A percentile compares a stretch with the other conserved stretches of the same genome.
phyloP scores from a whole-genome alignment of 2,888 invertebrate genomes.

The Belgica antarctica region DNA sequence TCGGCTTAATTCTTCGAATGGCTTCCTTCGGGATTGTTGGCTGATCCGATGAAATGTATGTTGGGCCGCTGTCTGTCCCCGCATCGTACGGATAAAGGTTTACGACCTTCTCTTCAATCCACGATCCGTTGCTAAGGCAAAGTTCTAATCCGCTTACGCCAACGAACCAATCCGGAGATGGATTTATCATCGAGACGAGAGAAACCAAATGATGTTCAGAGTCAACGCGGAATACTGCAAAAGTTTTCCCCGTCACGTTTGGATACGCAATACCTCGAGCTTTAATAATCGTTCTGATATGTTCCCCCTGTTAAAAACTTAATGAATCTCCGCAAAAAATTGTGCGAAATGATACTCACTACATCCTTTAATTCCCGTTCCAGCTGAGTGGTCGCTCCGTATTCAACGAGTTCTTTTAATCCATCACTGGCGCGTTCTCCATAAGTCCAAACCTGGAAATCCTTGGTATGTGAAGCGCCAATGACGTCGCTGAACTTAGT shows the following conservation, averaged over 20 bases:
- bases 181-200: slow-evolving; percentile 91
- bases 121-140: slow-evolving; percentile 86
- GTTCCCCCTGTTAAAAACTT: slow-evolving; percentile 62
- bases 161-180: slow-evolving; percentile 97
- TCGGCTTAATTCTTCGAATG: slow-evolving; percentile 80
- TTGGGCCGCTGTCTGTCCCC: slow-evolving; percentile 89
- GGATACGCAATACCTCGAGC: slow-evolving; percentile 89
- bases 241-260: slow-evolving; percentile 81
- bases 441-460: slow-evolving; percentile 80
- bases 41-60: slow-evolving; percentile 80
- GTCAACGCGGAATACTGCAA: slow-evolving; percentile 86
- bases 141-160: slow-evolving; percentile 89
- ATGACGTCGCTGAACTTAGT: slow-evolving; percentile 97
- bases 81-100: slow-evolving; percentile 95
- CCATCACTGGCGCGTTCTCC: slow-evolving; percentile 84
- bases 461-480: slow-evolving; percentile 85
- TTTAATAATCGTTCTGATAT: slow-evolving; percentile 89
- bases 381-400: slow-evolving; percentile 85
- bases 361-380: slow-evolving; percentile 92
- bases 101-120: slow-evolving; percentile 77
- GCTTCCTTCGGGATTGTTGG: slow-evolving; percentile 82
- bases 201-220: slow-evolving; percentile 90
- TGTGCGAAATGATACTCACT: slow-evolving; percentile 56
- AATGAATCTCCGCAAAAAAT: neutral
- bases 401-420: slow-evolving; percentile 88